Conservation (phyloP, 2,888 invertebrate genomes). For the Aspidiotus rigidus region DNA sequence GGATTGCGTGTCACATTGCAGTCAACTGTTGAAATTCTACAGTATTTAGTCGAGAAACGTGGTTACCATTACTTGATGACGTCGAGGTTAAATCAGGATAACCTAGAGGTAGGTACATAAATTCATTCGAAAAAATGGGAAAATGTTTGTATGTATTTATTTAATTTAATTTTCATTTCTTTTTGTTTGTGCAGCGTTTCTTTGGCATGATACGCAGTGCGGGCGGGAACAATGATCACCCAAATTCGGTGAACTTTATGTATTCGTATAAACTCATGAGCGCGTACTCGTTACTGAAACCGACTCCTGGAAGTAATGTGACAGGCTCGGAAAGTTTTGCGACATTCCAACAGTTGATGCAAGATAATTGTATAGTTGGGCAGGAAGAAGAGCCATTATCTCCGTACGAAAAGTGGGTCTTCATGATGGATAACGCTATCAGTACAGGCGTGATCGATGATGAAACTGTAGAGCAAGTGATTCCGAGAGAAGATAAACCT, state of each 20-base stretch:
- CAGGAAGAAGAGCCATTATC: not conserved
- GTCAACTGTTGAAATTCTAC: not conserved
- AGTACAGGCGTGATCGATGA: no score
- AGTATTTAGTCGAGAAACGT: not conserved
- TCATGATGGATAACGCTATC: no score
- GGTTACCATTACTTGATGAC: not conserved
- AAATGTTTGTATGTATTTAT: no score
- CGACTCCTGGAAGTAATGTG: not conserved
- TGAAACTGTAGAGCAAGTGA: no score
- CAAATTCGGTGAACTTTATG: not conserved
- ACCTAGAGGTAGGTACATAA: not conserved
- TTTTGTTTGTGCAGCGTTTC: no score
- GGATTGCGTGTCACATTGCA: not conserved
- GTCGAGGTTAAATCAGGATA: slow-evolving; percentile 1
- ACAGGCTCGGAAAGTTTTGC: not conserved
- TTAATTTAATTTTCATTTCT: not conserved
- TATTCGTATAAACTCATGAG: not conserved
- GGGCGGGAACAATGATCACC: slow-evolving; percentile 1
- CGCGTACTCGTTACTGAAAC: not conserved
- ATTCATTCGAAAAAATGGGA: not conserved
- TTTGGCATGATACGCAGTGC: slow-evolving; percentile 10
- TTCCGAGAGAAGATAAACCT: not conserved
- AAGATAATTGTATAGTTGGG: not conserved
- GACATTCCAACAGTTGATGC: not conserved
- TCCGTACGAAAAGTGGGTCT: not conserved